phyloP scores from a whole-genome alignment of 2,888 invertebrate genomes.

The Eupithecia insigniata region DNA sequence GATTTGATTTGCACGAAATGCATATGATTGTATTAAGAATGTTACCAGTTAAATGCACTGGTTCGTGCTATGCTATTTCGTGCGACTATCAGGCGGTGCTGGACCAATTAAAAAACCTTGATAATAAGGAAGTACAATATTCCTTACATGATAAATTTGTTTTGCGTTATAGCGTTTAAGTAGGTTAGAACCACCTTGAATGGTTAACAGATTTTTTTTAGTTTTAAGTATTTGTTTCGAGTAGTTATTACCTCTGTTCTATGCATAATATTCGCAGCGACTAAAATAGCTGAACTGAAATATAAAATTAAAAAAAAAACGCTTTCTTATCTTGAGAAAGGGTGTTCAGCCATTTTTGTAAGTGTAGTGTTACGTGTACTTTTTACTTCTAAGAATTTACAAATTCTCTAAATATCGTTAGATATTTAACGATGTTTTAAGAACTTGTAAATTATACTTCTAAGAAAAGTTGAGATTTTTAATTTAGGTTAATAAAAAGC shows the following conservation, averaged over 20 bases:
- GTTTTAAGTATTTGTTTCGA: neutral
- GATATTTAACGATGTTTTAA: neutral
- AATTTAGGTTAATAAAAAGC: neutral
- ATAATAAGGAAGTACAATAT: slow-evolving; percentile 12
- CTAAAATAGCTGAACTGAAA: neutral
- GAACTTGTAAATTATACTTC: neutral
- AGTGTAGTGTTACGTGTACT: neutral
- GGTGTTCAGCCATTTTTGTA: neutral
- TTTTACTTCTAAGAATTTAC: neutral
- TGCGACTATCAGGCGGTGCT: no score
- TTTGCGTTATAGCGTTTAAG: neutral
- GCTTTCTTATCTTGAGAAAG: neutral
- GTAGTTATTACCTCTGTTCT: neutral
- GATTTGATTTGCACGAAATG: no score
- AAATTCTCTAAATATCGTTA: no score
- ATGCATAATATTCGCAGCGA: neutral
- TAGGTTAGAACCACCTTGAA: neutral
- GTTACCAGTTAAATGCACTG: no score
- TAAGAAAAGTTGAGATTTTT: no score
- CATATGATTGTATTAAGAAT: no score
- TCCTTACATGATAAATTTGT: no score
- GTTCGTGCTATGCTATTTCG: no score
- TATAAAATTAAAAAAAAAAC: no score
- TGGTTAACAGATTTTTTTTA: neutral
- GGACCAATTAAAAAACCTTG: slow-evolving; percentile 21